Evolutionary conservation across 2,113 vertebrate genomes (phyloP).

Genomic region (Pampusana beccarii): DNA sequence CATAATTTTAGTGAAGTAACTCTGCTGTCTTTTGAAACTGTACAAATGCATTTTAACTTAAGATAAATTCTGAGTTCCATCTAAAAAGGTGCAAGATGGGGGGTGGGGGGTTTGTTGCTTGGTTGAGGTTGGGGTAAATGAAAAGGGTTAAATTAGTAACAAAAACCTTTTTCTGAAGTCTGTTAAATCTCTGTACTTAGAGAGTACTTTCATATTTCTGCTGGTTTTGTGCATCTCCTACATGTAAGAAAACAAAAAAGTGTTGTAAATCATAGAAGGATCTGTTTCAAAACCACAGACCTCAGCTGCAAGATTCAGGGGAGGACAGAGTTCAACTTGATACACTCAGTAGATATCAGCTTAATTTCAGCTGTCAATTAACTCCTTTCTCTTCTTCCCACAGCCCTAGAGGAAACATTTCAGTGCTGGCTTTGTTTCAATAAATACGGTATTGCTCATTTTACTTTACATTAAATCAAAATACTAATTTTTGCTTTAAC

Average conservation of each 20-base stretch:
- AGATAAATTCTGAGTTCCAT: not conserved
- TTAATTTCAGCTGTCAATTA: not conserved
- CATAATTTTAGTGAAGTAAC: not conserved
- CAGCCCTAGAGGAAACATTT: not conserved
- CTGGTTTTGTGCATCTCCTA: not conserved
- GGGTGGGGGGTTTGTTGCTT: too few relatives aligned
- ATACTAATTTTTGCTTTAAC: not conserved
- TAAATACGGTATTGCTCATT: not conserved
- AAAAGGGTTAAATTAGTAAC: not conserved
- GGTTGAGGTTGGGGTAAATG: not conserved
- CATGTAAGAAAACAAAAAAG: not conserved
- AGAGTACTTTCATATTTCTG: not conserved
- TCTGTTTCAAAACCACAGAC: not conserved
- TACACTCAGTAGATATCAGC: not conserved
- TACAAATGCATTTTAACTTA: not conserved
- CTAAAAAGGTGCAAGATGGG: not conserved
- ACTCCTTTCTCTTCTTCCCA: not conserved
- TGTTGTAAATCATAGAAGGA: accelerated
- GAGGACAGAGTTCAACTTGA: not conserved
- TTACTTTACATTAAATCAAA: not conserved
- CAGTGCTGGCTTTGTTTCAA: not conserved
- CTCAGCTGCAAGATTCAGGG: not conserved
- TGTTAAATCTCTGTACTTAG: not conserved
- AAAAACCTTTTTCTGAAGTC: not conserved
- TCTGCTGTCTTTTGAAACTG: not conserved